These are phyloP conservation scores for Romanomermis culicivorax DNA, from an alignment of 2,888 invertebrate genomes.

Conservation along the genomic window DNA sequence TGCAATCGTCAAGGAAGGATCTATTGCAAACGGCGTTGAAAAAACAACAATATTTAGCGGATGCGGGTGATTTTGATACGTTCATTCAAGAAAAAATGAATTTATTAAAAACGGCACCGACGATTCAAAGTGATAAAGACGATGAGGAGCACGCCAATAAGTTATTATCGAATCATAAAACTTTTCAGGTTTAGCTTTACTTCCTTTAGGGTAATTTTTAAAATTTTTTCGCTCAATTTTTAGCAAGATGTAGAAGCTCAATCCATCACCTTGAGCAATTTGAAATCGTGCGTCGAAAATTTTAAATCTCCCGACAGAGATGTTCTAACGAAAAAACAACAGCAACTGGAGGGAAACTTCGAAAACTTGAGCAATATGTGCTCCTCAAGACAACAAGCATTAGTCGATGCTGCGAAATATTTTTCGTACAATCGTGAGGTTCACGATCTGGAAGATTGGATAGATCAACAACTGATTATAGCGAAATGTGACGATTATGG, in stretches of 20 bases:
- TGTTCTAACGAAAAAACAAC: too few relatives aligned
- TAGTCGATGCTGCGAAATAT: slow-evolving; percentile 71
- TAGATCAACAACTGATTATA: slow-evolving; percentile 63
- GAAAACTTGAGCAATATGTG: not conserved
- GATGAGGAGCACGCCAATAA: slow-evolving; percentile 76
- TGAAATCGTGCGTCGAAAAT: not conserved
- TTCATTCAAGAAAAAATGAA: slow-evolving; percentile 74
- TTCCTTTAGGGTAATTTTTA: not conserved
- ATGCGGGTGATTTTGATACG: slow-evolving; percentile 70
- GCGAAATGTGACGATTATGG: slow-evolving; percentile 82
- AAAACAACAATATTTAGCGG: slow-evolving; percentile 67
- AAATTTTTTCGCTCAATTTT: not conserved
- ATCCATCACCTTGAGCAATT: not conserved
- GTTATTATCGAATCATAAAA: slow-evolving; percentile 78
- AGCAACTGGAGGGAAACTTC: not conserved
- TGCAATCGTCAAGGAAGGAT: slow-evolving; percentile 47
- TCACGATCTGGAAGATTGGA: slow-evolving; percentile 72
- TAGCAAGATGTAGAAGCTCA: slow-evolving; percentile 6
- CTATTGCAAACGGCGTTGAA: slow-evolving; percentile 63
- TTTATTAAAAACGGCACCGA: slow-evolving; percentile 44
- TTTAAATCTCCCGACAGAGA: too few relatives aligned
- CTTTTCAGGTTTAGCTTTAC: slow-evolving; percentile 33
- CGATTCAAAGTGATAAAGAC: slow-evolving; percentile 28
- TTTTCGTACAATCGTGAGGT: slow-evolving; percentile 78
- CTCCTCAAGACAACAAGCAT: slow-evolving; percentile 44